A percentile compares a stretch with the other conserved stretches of the same genome.
Evolutionary conservation across 2,888 invertebrate genomes (phyloP).

Genomic region (Lepidochitona cinerea): DNA sequence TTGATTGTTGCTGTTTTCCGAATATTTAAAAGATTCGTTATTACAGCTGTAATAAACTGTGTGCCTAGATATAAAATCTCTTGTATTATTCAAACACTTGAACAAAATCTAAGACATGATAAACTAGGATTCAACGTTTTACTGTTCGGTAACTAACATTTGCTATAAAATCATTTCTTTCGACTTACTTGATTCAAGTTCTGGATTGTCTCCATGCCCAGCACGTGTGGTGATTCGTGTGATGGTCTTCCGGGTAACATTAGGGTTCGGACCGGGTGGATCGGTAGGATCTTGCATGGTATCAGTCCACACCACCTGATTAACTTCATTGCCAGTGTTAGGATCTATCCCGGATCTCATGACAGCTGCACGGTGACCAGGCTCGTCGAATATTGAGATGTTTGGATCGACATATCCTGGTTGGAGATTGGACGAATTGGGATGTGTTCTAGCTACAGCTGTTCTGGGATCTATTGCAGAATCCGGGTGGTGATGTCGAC

Average conservation of each 20-base stretch:
- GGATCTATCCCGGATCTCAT: slow-evolving; percentile 54
- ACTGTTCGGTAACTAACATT: too few species aligned
- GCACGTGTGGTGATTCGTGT: slow-evolving; percentile 54
- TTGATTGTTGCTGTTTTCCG: too few species aligned
- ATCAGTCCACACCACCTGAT: slow-evolving; percentile 60
- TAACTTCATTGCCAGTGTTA: slow-evolving; percentile 47
- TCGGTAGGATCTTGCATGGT: slow-evolving; percentile 54
- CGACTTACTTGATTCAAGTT: slow-evolving; percentile 48
- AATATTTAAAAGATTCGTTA: too few species aligned
- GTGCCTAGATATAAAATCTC: too few species aligned
- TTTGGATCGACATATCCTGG: neutral
- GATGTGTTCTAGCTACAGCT: neutral
- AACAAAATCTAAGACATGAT: too few species aligned
- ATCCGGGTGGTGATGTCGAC: neutral
- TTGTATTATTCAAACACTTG: too few species aligned
- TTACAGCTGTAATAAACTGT: too few species aligned
- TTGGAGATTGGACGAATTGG: neutral
- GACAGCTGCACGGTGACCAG: slow-evolving; percentile 36
- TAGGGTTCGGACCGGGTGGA: slow-evolving; percentile 52
- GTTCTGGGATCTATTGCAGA: neutral
- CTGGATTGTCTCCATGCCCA: slow-evolving; percentile 48
- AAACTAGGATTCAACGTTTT: too few species aligned
- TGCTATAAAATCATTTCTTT: neutral
- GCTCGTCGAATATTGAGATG: neutral
- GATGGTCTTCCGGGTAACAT: slow-evolving; percentile 55